Base-by-base conservation (phyloP, 1,140 invertebrate genomes). In the Pseudomyrmex cubaensis region DNA sequence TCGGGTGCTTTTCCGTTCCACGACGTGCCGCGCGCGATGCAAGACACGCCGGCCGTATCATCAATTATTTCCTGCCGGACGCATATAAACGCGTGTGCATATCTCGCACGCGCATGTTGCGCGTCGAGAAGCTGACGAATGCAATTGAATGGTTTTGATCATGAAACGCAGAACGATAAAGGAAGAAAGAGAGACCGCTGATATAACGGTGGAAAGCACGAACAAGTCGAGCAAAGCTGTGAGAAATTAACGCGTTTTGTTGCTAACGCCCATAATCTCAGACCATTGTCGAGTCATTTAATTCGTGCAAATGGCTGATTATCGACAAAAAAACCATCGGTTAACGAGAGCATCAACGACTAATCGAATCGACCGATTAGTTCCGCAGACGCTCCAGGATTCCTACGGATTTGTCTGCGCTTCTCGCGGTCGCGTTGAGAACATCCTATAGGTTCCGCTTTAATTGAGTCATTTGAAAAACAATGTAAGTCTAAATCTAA, bases 301-400 rank as follows among this genome's bases (percentile, higher is more conserved):
- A 76, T 82, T 87, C 61, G 17, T 66, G 59, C 82, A 54, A 85
- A 87, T 83, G 57, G 61, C 66, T 50, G 50, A 10, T 9, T 67
- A 22, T 8, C 9, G 15, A 35, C 46, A 70, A 72, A 75, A 62
- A 83, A 75, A 66, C 10, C 54, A 9, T 52, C 46, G 25, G 52
- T 50, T 85, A 88, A 88, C 66, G 83, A 88, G 86, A 85, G 25
- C 73, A 87, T 87, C 83, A 70, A 88, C 50, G 76, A 57, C n/a
- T 35, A 64, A 87, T 87, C 72, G 72, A 82, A 20, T 25, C n/a
- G 66, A n/a, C 52, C 76, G 70, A 85, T 88, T 88, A 85, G 66
- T 72, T 64, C 48, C 25, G n/a, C 77, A 62, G n/a, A 82, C 56
- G 59, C n/a, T 8, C 52, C 15, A 17, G n/a, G 69, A 61, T 74